Evolutionary conservation across 2,113 vertebrate genomes (phyloP).

Genomic region (Campylomormyrus tamandua): DNA sequence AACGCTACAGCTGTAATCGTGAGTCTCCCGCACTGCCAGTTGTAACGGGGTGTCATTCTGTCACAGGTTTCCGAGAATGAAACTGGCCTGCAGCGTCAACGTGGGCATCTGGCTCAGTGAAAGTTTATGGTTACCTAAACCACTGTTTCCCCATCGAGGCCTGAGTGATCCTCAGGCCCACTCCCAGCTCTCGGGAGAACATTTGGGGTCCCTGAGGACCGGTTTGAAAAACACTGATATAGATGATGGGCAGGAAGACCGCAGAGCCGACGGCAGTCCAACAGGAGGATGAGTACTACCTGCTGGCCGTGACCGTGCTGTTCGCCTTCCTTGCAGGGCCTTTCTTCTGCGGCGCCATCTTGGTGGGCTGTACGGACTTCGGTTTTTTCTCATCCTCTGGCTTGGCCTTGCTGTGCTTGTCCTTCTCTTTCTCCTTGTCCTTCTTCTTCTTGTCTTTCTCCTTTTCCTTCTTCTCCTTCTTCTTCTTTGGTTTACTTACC

Average conservation of each 20-base stretch:
- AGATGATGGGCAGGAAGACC: background rate
- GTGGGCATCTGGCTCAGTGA: background rate
- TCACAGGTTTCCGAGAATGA: background rate
- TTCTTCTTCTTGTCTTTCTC: conserved; percentile 74
- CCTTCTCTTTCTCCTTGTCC: conserved; percentile 70
- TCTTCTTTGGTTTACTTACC: conserved; percentile 98
- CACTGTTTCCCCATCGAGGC: too few relatives aligned
- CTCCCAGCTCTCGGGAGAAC: background rate
- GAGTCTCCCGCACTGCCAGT: background rate
- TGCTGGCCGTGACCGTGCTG: conserved; percentile 68
- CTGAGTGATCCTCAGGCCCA: background rate
- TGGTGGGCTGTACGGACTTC: conserved; percentile 68
- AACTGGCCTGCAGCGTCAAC: background rate
- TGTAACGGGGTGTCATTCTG: background rate
- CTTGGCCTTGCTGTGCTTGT: conserved; percentile 71
- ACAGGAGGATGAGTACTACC: conserved; percentile 35
- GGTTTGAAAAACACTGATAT: background rate
- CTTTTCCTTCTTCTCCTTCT: conserved; percentile 92
- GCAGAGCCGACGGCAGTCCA: background rate
- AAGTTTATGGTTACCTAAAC: background rate
- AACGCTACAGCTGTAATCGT: background rate
- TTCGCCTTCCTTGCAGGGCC: conserved; percentile 79
- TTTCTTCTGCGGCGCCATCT: conserved; percentile 76
- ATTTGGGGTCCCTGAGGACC: background rate
- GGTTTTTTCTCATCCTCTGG: conserved; percentile 82